Conservation (phyloP, 1,140 invertebrate genomes). For the Drosophila sp. region DNA sequence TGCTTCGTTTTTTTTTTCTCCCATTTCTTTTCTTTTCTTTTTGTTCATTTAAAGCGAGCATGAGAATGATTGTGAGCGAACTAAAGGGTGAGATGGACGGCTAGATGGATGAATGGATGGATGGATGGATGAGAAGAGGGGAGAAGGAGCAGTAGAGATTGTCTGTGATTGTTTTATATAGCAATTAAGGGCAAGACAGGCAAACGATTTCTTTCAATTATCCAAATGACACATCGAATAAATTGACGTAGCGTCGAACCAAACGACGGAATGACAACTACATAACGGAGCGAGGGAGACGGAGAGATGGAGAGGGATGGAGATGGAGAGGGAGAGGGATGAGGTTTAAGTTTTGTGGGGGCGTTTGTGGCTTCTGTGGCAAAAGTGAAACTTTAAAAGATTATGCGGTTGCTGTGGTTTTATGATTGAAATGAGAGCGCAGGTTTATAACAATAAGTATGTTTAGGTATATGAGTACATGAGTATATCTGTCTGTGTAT, state of each 20-base stretch:
- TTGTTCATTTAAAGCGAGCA: slow-evolving; percentile 44
- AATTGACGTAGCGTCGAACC: slow-evolving; percentile 33
- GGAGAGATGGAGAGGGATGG: background rate
- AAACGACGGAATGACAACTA: background rate
- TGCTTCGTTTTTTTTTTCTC: slow-evolving; percentile 5
- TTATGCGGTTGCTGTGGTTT: slow-evolving; percentile 50
- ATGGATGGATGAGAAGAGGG: background rate
- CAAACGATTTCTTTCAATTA: slow-evolving; percentile 62
- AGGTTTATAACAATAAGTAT: slow-evolving; percentile 24
- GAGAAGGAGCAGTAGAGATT: background rate
- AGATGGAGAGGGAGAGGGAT: background rate
- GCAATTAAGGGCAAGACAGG: slow-evolving; percentile 55
- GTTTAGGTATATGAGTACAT: background rate
- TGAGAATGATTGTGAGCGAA: background rate
- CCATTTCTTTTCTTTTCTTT: background rate
- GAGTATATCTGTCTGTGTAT: slow-evolving; percentile 10
- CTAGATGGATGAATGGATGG: background rate
- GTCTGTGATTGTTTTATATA: slow-evolving; percentile 24
- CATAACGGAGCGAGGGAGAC: background rate
- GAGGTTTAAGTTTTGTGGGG: background rate
- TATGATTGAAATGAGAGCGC: slow-evolving; percentile 23
- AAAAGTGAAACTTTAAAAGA: slow-evolving; percentile 44
- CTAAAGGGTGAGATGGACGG: background rate
- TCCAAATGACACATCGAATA: slow-evolving; percentile 60
- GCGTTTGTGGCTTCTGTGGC: slow-evolving; percentile 6